Base-by-base conservation (phyloP, 92 coral and sea anemone genomes). In the Montipora capitata region DNA sequence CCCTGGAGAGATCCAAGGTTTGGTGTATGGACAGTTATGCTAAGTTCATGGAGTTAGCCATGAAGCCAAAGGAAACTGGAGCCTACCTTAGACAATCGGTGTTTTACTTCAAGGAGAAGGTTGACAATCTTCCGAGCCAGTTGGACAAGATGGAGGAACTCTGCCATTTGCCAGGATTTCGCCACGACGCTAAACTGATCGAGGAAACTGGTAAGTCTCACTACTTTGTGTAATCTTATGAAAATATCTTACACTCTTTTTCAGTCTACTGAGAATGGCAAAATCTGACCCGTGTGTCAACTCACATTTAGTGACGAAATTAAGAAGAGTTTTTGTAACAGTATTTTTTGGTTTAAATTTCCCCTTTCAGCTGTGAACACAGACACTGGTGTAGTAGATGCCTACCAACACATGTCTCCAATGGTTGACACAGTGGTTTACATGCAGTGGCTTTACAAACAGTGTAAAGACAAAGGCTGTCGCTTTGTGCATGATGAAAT, bases 361-460 rank as follows among this genome's bases (percentile, higher is more conserved):
- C 56, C 20, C 7, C 63, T 18, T 5, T 61, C 59, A 83, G 87
- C 72, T 18, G 87, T 83, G 72, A 83, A 83, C 79, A 72, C 80
- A 63, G 79, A 59, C 72, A 83, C 79, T 16, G 87, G 80, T 43
- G 84, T 87, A 41, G 85, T 87, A 41, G 91, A 87, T 44, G 91
- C 91, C 17, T 87, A 87, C 85, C 78, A 63, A 63, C 91, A 87
- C 68, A 68, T 78, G 91, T 74, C 91, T 20, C 91, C 91, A 4
- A 87, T 87, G 91, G 79, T 87, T 71, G 91, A 87, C 68, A 57
- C 85, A 27, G 91, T 78, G 40, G 68, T 80, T 16, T 87, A 87
- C 76, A 79, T 87, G 91, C 91, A 87, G 91, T 87, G 91, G 91
- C 84, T 87, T 70, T 87, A 87, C 85, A 78, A 87, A 79, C 92